Evolutionary conservation across 1,140 invertebrate genomes (phyloP).

Genomic region (Thaumatotibia leucotreta): DNA sequence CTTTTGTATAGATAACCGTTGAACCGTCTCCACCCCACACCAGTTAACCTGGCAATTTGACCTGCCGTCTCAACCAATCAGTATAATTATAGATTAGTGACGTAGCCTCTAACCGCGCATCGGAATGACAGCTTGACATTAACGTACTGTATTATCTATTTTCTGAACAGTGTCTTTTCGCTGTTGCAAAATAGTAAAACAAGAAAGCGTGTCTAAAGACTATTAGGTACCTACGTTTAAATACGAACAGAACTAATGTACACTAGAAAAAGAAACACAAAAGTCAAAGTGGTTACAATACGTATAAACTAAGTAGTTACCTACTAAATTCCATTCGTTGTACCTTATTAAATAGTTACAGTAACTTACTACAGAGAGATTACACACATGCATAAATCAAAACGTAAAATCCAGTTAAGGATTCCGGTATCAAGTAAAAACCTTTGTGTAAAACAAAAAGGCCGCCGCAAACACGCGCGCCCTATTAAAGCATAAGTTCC

Average conservation of each 20-base stretch:
- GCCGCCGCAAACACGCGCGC: constrained; percentile 5
- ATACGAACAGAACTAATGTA: too few species aligned
- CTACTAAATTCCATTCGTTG: too few species aligned
- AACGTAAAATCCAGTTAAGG: not conserved
- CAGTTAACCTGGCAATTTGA: not conserved
- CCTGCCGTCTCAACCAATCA: not conserved
- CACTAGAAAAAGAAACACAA: too few species aligned
- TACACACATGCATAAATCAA: not conserved
- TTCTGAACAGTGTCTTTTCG: not conserved
- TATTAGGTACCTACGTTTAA: too few species aligned
- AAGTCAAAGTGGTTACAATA: too few species aligned
- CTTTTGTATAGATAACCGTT: too few species aligned
- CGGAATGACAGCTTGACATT: not conserved
- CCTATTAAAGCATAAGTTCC: constrained; percentile 1
- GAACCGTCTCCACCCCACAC: too few species aligned
- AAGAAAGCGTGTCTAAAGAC: too few species aligned
- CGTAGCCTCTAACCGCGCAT: not conserved
- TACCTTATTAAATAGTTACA: too few species aligned
- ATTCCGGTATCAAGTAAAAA: not conserved
- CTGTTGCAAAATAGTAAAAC: too few species aligned
- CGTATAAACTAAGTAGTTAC: too few species aligned
- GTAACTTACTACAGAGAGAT: too few species aligned
- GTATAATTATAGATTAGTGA: not conserved
- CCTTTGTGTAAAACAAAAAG: not conserved
- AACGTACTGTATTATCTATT: not conserved